Conservation (phyloP, 1,140 invertebrate genomes). For the Himalopsyche phryganea region DNA sequence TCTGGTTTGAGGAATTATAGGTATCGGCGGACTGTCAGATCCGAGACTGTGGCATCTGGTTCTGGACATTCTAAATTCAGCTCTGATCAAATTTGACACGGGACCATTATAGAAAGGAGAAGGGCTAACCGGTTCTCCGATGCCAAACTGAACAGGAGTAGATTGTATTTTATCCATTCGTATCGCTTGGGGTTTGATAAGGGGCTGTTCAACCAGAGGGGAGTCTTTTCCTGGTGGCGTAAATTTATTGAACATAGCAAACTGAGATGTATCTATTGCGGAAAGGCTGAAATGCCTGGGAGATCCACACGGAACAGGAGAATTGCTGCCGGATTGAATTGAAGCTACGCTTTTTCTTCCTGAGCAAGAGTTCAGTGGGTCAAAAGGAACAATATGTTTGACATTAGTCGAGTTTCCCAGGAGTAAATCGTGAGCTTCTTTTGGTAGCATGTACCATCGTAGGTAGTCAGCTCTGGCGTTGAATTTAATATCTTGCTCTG, state of each 20-base stretch:
- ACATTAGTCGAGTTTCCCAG: conserved; percentile 70
- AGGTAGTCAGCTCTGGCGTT: conserved; percentile 64
- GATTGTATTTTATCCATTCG: conserved; percentile 34
- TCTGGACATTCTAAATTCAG: conserved; percentile 37
- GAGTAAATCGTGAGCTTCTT: conserved; percentile 70
- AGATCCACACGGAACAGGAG: conserved; percentile 49
- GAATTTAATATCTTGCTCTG: conserved; percentile 68
- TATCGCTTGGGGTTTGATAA: conserved; percentile 34
- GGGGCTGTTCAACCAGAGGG: conserved; percentile 44
- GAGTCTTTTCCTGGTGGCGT: conserved; percentile 48
- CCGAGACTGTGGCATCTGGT: conserved; percentile 61
- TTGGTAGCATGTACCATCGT: conserved; percentile 82
- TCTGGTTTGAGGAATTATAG: conserved; percentile 58
- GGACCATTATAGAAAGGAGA: conserved; percentile 39
- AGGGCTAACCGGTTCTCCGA: conserved; percentile 61
- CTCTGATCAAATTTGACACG: conserved; percentile 36
- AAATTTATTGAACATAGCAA: conserved; percentile 47
- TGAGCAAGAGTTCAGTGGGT: conserved; percentile 54
- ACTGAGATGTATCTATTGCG: conserved; percentile 56
- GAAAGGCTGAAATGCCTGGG: conserved; percentile 60
- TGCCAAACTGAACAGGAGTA: conserved; percentile 60
- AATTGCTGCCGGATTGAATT: conserved; percentile 43
- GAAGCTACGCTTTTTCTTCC: conserved; percentile 44
- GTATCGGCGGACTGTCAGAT: conserved; percentile 53
- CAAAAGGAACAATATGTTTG: conserved; percentile 71